A percentile compares a stretch with the other conserved stretches of the same genome.
Conservation (phyloP, 2,888 invertebrate genomes). For the Agrilus mali region DNA sequence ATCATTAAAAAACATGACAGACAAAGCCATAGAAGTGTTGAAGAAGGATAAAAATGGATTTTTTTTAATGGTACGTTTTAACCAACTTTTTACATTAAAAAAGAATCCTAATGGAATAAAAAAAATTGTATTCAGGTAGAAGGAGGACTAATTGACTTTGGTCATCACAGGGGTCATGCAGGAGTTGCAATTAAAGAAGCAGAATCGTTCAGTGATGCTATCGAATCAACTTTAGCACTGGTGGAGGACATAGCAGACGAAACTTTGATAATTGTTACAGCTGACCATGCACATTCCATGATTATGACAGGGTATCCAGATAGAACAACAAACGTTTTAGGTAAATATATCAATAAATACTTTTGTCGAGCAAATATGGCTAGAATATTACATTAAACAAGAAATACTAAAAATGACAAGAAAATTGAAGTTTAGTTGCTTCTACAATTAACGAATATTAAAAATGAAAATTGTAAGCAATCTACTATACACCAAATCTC, state of each 20-base stretch:
- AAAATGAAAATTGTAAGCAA: no score
- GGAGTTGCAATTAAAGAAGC: slow-evolving; percentile 69
- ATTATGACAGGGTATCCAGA: slow-evolving; percentile 66
- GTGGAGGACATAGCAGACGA: slow-evolving; percentile 39
- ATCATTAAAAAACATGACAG: slow-evolving; percentile 68
- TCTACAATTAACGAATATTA: no score
- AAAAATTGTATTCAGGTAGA: slow-evolving; percentile 47
- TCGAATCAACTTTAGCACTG: slow-evolving; percentile 49
- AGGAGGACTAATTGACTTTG: slow-evolving; percentile 77
- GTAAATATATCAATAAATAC: slow-evolving; percentile 32
- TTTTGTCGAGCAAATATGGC: no score
- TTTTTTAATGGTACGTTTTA: slow-evolving; percentile 51
- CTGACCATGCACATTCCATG: slow-evolving; percentile 72
- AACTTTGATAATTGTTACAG: slow-evolving; percentile 75
- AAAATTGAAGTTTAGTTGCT: no score
- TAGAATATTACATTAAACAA: no score
- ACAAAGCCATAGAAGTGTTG: slow-evolving; percentile 60
- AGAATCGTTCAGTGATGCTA: slow-evolving; percentile 64
- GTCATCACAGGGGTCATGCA: slow-evolving; percentile 72
- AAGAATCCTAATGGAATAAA: no score
- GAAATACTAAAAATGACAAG: no score
- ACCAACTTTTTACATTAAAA: slow-evolving; percentile 7
- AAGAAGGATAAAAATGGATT: slow-evolving; percentile 54
- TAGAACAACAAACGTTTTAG: slow-evolving; percentile 57
- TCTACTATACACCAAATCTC: no score